Evolutionary conservation across 2,888 invertebrate genomes (phyloP), one percentile per base, ranked within the genome.

Genomic region (Heliconius charithonia): DNA sequence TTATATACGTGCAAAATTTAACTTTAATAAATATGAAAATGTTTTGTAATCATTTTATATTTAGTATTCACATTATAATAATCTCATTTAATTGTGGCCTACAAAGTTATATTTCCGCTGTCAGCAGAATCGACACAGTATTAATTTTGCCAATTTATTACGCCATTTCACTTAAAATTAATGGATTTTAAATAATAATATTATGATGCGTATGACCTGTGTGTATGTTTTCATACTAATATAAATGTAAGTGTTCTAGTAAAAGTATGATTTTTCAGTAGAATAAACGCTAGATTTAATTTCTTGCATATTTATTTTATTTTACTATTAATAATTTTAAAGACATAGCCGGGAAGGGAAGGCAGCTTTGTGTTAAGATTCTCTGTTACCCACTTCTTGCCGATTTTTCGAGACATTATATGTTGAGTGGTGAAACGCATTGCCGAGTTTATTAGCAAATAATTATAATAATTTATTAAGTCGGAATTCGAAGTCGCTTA

Each of bases 161-260:
- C 62, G 74, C 62, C 65, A 59, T 80, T 80, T 75, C 75, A 80
- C 75, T 81, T 70, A 80, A 81, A 77, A 76, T 80, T 77, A 81
- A 80, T 77, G 75, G 77, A 59, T 79, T 76, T 70, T 69, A 77
- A 81, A 80, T 80, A 81, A 80, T 81, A 77, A 77, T 80, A 81
- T 77, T 77, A 77, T 75, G 77, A 74, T 37, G 32, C 3, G 9
- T n/a, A 37, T 72, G 72, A 59, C 59, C 32, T 59, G 56, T 37
- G 59, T 16, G 32, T n/a, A 16, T 41, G 25, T 41, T 69, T n/a
- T 41, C 41, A 41, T 45, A 41, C 6, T n/a, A n/a, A n/a, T n/a
- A n/a, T 69, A 69, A 7, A 41, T 25, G 25, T 25, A 16, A 25
- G 25, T 4, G 13, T 3, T 12, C 13, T 12, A 13, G 4, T 37